Evolutionary conservation across 2,113 vertebrate species (phyloP).

Genomic region (Megaceryle torquata): DNA sequence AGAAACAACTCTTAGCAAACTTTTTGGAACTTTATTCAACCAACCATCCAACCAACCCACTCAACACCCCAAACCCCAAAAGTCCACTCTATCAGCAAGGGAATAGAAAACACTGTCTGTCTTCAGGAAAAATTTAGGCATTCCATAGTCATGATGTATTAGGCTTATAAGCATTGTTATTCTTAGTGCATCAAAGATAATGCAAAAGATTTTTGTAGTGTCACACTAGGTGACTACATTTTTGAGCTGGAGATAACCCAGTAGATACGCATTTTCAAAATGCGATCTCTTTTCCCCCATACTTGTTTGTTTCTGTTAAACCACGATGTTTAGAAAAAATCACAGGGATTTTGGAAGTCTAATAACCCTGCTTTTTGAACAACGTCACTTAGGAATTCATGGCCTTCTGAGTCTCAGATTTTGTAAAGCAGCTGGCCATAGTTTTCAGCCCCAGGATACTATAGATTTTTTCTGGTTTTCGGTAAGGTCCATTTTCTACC

Average conservation of each 20-base stretch:
- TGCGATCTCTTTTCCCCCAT: neutral
- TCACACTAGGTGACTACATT: neutral
- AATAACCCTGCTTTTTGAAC: neutral
- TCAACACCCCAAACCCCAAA: neutral
- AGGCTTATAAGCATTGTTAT: neutral
- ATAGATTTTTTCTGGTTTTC: neutral
- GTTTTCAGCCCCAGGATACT: neutral
- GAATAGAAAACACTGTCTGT: neutral
- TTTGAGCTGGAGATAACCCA: neutral
- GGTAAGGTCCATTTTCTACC: neutral
- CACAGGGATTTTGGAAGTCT: neutral
- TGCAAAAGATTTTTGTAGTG: neutral
- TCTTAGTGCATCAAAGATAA: neutral
- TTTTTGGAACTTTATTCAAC: neutral
- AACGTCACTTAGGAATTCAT: neutral
- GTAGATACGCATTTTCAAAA: neutral
- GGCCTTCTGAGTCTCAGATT: neutral
- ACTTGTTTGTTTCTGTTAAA: slow-evolving; percentile 7
- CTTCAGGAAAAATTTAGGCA: neutral
- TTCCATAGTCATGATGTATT: neutral
- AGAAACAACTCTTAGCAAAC: neutral
- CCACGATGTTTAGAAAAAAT: neutral
- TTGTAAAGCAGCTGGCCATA: neutral
- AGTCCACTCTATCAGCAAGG: neutral
- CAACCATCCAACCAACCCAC: neutral